Evolutionary conservation across 2,113 vertebrate genomes (phyloP).

Genomic region (Sphaerodactylus townsendi): DNA sequence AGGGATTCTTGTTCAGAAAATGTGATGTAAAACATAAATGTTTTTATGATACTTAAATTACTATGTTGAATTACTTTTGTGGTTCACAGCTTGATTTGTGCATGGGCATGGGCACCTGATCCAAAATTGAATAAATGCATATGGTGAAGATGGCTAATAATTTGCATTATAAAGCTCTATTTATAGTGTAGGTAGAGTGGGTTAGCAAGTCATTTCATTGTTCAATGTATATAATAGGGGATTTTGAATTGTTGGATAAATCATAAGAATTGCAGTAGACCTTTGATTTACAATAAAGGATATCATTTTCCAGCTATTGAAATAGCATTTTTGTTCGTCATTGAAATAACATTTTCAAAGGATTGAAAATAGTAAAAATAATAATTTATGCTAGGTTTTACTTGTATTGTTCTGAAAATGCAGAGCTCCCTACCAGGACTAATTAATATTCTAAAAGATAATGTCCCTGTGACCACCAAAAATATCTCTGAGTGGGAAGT

Average conservation of each 20-base stretch:
- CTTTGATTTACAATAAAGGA: not conserved
- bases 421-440: not conserved
- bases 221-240: not conserved
- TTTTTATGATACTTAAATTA: not conserved
- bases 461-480: no score
- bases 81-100: not conserved
- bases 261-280: not conserved
- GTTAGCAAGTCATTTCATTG: not conserved
- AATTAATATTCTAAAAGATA: not conserved
- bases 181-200: not conserved
- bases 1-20: not conserved
- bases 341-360: not conserved
- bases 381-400: not conserved
- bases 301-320: not conserved
- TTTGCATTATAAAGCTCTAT: not conserved
- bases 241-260: not conserved
- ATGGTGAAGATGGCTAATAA: not conserved
- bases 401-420: not conserved
- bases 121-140: not conserved
- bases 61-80: not conserved
- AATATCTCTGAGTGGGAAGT: no score
- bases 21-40: not conserved
- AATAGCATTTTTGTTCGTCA: not conserved
- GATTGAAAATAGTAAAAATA: not conserved
- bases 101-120: not conserved